Base-by-base conservation (phyloP, 2,113 vertebrate genomes). In the Abramis brama region DNA sequence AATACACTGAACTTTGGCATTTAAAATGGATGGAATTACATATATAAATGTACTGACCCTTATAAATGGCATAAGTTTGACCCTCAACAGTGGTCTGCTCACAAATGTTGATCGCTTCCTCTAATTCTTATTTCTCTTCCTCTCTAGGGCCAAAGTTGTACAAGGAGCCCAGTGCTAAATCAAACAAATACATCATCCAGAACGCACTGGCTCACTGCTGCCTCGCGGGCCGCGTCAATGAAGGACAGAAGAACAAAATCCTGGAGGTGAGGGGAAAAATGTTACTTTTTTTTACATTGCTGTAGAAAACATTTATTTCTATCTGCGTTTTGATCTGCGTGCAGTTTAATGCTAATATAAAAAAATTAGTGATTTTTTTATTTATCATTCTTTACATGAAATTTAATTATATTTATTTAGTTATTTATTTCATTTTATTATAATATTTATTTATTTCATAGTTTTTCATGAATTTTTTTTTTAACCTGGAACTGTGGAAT, bases 111-210 rank as follows among this genome's bases (percentile, higher is more conserved):
- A 70, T 45, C 6, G 9, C 21, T 10, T 70, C 50, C 4, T 66
- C 21, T 5, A 39, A 71, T 64, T 64, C 66, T 74, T 13, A 13
- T 70, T 9, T 79, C 80, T 86, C 47, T 36, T 82, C 77, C 25
- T 66, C 39, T 57, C 64, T 50, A 99, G 98, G 98, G 92, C 98
- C 98, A 90, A 99, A 99, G 94, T 95, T 99, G 73, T 99, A 97
- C 92, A 99, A 97, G 91, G 98, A 99, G 92, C 98, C 97, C 15
- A 99, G 98, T 93, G 98, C 98, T 86, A 99, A 98, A 92, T 99
- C 97, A 85, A 99, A 99, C 92, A 99, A 99, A 83, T 97, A 99
- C 86, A 99, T 99, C 86, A 99, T 99, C 92, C 98, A 99, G 91
- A 99, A 99, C 27, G 98, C 98, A 0, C 90, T 99, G 91, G 95